These are phyloP conservation scores for Ganaspis sp. DNA, from an alignment of 1,140 invertebrate genomes.

Conservation along the genomic window DNA sequence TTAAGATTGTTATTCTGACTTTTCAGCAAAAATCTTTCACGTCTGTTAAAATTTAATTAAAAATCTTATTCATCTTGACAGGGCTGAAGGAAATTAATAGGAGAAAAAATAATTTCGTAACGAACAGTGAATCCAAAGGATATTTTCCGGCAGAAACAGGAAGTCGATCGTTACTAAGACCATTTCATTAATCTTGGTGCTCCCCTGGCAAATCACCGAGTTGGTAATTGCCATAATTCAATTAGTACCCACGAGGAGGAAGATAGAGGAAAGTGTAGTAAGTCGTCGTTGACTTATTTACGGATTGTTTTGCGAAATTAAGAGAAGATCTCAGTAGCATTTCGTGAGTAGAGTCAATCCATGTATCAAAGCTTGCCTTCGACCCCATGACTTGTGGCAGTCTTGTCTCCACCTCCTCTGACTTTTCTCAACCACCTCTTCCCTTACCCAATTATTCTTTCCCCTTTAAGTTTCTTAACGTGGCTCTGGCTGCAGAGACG, in stretches of 20 bases:
- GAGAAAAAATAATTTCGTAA: slow-evolving; percentile 34
- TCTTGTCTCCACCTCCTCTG: neutral
- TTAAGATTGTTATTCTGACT: too few relatives aligned
- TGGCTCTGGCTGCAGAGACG: neutral
- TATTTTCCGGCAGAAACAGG: slow-evolving; percentile 40
- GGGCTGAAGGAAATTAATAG: neutral
- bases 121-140: slow-evolving; percentile 47
- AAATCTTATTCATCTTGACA: too few relatives aligned
- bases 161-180: slow-evolving; percentile 62
- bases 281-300: slow-evolving; percentile 59
- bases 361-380: slow-evolving; percentile 47
- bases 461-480: slow-evolving; percentile 7
- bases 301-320: slow-evolving; percentile 67
- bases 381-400: slow-evolving; percentile 16
- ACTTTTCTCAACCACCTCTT: slow-evolving; percentile 26
- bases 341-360: slow-evolving; percentile 35
- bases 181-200: slow-evolving; percentile 71
- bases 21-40: too few relatives aligned
- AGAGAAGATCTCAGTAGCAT: slow-evolving; percentile 53
- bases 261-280: slow-evolving; percentile 18
- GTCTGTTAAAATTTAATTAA: too few relatives aligned
- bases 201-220: slow-evolving; percentile 65
- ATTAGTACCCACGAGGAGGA: slow-evolving; percentile 57
- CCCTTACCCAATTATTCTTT: slow-evolving; percentile 37
- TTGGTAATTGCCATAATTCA: slow-evolving; percentile 72